Percentiles rank a stretch among this genome's conserved stretches.
phyloP scores from a whole-genome alignment of 1,140 invertebrate genomes.

The Colletes latitarsis region DNA sequence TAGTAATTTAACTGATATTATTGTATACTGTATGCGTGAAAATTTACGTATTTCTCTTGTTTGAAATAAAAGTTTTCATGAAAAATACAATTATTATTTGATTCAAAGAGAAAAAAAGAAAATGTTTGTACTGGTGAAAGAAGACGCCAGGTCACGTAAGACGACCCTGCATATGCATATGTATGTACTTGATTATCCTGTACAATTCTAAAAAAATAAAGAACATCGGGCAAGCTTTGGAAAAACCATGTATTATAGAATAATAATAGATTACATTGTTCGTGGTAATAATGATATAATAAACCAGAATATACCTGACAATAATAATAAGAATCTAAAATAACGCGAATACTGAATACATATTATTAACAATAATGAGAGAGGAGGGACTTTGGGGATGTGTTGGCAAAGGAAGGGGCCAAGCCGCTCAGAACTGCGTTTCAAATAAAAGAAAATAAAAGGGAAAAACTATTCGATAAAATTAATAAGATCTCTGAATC shows the following conservation, averaged over 20 bases:
- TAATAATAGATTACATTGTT: slow-evolving; percentile 69
- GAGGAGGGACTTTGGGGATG: slow-evolving; percentile 48
- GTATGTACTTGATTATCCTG: too few species aligned
- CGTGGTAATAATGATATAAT: slow-evolving; percentile 61
- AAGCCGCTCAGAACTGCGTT: slow-evolving; percentile 48
- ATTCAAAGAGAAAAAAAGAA: too few species aligned
- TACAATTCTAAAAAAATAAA: neutral
- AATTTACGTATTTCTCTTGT: too few species aligned
- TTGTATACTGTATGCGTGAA: too few species aligned
- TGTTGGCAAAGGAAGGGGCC: slow-evolving; percentile 52
- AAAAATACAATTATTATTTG: too few species aligned
- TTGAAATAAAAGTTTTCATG: too few species aligned
- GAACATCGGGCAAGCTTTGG: slow-evolving; percentile 44
- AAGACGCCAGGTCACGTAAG: too few species aligned
- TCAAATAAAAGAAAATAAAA: slow-evolving; percentile 41
- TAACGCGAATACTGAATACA: slow-evolving; percentile 73
- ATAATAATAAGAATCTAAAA: slow-evolving; percentile 67
- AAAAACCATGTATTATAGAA: slow-evolving; percentile 71
- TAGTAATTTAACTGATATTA: too few species aligned
- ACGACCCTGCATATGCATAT: too few species aligned
- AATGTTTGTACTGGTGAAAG: too few species aligned
- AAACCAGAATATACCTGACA: slow-evolving; percentile 65
- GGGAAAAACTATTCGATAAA: slow-evolving; percentile 25
- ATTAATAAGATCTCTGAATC: slow-evolving; percentile 11
- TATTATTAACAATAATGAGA: slow-evolving; percentile 69